Base-by-base conservation (phyloP, 2,113 vertebrate genomes). In the Sinocyclocheilus grahami region DNA sequence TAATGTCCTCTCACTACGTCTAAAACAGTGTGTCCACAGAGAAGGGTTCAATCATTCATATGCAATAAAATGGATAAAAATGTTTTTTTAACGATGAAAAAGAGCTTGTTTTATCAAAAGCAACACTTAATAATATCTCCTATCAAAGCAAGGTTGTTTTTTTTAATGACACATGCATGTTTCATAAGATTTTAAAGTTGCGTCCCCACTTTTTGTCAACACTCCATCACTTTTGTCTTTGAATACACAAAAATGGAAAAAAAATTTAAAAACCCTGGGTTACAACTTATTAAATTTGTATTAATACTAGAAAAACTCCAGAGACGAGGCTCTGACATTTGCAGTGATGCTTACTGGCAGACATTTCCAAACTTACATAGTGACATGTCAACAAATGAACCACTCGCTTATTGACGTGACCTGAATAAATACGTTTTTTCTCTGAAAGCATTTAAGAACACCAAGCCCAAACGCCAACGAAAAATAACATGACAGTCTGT, bases 381-480 rank as follows among this genome's bases (percentile, higher is more conserved):
- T 12, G 62, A 18, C 62, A 51, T 51, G 62, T 30, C 79, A 82
- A 82, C 79, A 77, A 77, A 8, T 48, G n/a, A 77, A 48, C 13
- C 14, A 37, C 79, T 42, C 37, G 22, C 37, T 42, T 67, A 46
- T 46, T 67, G 62, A 51, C 16, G 37, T 82, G 79, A 82, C 62
- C 62, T 82, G 79, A 82, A 67, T 82, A 46, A 82, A 77, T 77
- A 24, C 4, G 13, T 46, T 77, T 77, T 82, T 82, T 39, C 37
- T 16, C 4, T 10, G 22, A 9, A 82, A 82, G 12, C 9, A 30
- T 11, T 5, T 24, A 24, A 67, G 24, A 67, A 48, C 10, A 22
- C 22, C 2, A 20, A 62, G 33, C 55, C 18, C 55, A 80, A 22
- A 8, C 33, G 14, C 79, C 14, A 24, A 24, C 27, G 8, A 67